These are phyloP conservation scores for Noctilio leporinus DNA, from an alignment of 2,113 vertebrate genomes.

Conservation along the genomic window DNA sequence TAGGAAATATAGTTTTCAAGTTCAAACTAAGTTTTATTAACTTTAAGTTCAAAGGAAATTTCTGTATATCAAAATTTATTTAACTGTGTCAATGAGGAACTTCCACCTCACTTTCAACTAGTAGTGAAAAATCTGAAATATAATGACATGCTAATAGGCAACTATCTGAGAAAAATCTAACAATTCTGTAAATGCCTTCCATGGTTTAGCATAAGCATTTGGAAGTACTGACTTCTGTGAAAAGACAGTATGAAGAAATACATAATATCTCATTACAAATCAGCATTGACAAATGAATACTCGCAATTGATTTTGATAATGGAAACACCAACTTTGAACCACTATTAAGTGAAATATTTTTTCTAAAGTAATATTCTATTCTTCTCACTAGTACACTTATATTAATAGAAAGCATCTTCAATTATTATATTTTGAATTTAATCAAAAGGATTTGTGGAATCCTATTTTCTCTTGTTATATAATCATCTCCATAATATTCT, in stretches of 20 bases:
- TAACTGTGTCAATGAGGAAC: background rate
- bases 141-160: background rate
- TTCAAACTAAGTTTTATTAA: background rate
- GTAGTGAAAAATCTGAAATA: background rate
- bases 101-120: background rate
- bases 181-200: background rate
- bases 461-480: background rate
- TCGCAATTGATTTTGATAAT: background rate
- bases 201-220: background rate
- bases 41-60: background rate
- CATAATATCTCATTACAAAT: background rate
- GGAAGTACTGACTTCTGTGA: background rate
- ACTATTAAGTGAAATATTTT: background rate
- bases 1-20: background rate
- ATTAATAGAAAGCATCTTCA: background rate
- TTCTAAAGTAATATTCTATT: background rate
- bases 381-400: background rate
- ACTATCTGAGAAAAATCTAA: background rate
- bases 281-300: background rate
- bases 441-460: background rate
- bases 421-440: background rate
- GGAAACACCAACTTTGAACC: background rate
- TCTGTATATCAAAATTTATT: background rate
- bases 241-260: background rate
- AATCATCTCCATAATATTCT: background rate